A percentile compares a stretch with the other conserved stretches of the same genome.
Conservation (phyloP, 2,888 invertebrate species). For the Drosophila melanocephala region DNA sequence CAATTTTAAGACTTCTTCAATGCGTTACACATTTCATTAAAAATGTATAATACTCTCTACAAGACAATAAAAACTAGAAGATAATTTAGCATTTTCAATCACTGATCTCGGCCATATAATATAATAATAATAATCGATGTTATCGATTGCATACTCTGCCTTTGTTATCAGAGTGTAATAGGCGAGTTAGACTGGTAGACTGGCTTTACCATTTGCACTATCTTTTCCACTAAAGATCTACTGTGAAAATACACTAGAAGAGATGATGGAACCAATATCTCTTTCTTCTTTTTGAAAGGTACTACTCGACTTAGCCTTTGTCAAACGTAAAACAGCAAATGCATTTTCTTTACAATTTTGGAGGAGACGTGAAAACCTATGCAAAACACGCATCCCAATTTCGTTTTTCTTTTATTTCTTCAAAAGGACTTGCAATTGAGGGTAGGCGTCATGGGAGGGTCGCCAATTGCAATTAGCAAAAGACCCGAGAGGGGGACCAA, state of each 20-base stretch:
- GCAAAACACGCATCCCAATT: neutral
- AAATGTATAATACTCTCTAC: neutral
- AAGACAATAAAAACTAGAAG: neutral
- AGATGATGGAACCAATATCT: neutral
- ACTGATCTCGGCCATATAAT: neutral
- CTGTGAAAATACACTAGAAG: neutral
- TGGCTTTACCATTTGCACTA: no score
- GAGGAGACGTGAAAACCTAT: neutral
- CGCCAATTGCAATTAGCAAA: slow-evolving; percentile 58
- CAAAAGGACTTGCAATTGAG: neutral
- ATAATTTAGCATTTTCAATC: neutral
- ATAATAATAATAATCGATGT: no score
- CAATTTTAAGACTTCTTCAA: no score
- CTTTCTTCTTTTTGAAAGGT: neutral
- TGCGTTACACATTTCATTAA: neutral
- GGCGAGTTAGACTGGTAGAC: neutral
- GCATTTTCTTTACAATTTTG: neutral
- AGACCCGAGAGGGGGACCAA: neutral
- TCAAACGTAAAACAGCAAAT: neutral
- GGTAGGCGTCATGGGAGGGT: slow-evolving; percentile 4
- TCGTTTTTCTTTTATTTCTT: neutral
- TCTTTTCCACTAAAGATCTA: neutral
- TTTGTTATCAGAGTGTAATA: neutral
- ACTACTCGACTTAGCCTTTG: neutral
- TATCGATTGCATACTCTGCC: neutral